phyloP scores from a whole-genome alignment of 2,113 vertebrate species.

The Prunella fulvescens region DNA sequence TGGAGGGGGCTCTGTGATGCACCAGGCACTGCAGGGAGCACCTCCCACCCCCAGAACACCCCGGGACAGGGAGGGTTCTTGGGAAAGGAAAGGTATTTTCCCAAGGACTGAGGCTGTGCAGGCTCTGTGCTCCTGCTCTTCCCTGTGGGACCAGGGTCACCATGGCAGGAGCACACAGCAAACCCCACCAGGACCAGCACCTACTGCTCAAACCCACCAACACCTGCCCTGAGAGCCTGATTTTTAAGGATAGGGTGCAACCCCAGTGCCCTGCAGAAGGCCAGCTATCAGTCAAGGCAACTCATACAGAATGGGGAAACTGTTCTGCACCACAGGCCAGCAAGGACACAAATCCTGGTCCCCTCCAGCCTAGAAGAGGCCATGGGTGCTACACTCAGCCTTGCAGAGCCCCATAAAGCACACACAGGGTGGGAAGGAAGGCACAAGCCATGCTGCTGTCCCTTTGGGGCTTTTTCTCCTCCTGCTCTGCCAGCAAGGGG shows the following conservation, averaged over 20 bases:
- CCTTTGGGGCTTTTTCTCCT: no score
- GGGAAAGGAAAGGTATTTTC: not conserved
- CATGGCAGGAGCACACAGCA: fast-evolving
- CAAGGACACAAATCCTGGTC: fast-evolving
- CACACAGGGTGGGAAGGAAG: fast-evolving
- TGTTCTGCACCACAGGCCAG: fast-evolving
- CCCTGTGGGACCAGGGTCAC: fast-evolving
- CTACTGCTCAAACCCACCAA: not conserved
- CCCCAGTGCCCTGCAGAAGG: not conserved
- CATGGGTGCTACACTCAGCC: not conserved
- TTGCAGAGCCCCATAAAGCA: not conserved
- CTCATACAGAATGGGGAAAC: fast-evolving
- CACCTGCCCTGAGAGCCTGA: not conserved
- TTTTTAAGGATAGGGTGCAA: not conserved
- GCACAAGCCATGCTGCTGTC: fast-evolving
- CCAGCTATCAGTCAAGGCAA: fast-evolving
- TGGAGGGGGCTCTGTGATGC: not conserved
- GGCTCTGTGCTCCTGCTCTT: not conserved
- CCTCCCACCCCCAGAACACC: not conserved
- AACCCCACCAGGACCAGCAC: not conserved
- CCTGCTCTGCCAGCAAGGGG: not conserved
- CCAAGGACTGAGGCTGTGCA: not conserved
- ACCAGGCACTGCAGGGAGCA: not conserved
- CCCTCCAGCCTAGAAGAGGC: not conserved
- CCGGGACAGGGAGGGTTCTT: not conserved